A percentile compares a stretch with the other conserved stretches of the same genome.
phyloP scores from a whole-genome alignment of 2,113 vertebrate species.

The Condylura cristata region DNA sequence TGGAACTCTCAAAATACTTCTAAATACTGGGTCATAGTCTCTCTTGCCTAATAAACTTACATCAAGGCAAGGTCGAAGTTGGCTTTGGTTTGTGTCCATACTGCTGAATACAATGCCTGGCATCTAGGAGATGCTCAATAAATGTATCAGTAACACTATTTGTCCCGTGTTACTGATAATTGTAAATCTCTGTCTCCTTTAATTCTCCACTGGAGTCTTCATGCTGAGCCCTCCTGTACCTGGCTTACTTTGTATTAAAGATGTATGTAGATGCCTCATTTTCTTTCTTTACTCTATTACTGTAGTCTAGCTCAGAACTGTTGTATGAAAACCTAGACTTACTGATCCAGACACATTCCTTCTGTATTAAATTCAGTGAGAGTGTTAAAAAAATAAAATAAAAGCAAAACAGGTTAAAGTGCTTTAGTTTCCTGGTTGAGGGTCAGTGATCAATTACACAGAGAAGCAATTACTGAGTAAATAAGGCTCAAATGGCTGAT shows the following conservation, averaged over 20 bases:
- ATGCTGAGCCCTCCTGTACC: background rate
- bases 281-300: conserved; percentile 8
- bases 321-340: background rate
- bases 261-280: background rate
- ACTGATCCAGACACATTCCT: background rate
- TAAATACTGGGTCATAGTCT: background rate
- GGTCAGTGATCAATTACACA: background rate
- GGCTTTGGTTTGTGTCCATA: background rate
- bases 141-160: background rate
- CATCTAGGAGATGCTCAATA: background rate
- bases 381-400: background rate
- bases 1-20: background rate
- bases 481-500: background rate
- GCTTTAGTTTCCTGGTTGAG: background rate
- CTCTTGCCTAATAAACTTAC: background rate
- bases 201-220: background rate
- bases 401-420: background rate
- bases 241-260: background rate
- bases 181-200: background rate
- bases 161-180: background rate
- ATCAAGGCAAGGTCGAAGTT: background rate
- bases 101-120: background rate
- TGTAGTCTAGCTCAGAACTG: background rate
- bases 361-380: background rate
- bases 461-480: background rate